phyloP scores from a whole-genome alignment of 2,113 vertebrate species.

The Mus musculus region GRCm39 chr15:92747501-92748000 shows the following conservation, averaged over 20 bases:
- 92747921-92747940: not conserved
- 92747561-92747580: not conserved
- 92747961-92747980: not conserved
- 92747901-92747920: not conserved
- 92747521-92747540: not conserved
- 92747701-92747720: not conserved
- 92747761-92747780: not conserved
- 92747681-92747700: not conserved
- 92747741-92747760: not conserved
- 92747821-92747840: accelerated
- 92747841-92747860: accelerated
- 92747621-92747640: not conserved
- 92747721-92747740: not conserved
- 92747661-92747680: not conserved
- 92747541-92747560: not conserved
- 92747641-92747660: not conserved
- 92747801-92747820: not conserved
- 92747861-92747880: not conserved
- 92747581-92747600: not conserved
- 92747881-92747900: not conserved
- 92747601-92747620: not conserved
- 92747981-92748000: not conserved
- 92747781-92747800: not conserved
- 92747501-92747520: not conserved
- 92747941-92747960: not conserved